Percentiles rank a stretch among this genome's conserved stretches.
phyloP scores from a whole-genome alignment of 2,797 vertebrate genomes.

The Lophotriccus pileatus region DNA sequence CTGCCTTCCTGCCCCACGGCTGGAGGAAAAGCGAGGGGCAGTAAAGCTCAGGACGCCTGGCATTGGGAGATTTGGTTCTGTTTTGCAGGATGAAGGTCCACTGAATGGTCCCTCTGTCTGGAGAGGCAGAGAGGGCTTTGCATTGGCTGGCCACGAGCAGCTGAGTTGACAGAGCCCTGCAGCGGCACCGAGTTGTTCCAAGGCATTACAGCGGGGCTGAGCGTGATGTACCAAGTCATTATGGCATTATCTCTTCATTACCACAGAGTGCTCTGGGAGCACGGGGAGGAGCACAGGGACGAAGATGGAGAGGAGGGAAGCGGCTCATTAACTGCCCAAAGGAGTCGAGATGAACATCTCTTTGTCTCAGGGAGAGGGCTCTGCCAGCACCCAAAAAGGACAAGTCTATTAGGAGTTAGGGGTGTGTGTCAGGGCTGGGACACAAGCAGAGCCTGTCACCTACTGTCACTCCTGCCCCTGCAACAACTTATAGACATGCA shows the following conservation, averaged over 20 bases:
- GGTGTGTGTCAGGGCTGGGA: neutral
- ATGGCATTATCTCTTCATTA: conserved; percentile 37
- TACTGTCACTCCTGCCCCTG: neutral
- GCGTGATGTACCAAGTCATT: neutral
- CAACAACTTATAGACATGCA: neutral
- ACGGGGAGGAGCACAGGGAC: neutral
- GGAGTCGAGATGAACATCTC: conserved; percentile 1
- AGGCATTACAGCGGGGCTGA: neutral
- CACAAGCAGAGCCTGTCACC: neutral
- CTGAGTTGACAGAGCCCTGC: neutral
- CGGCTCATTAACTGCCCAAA: conserved; percentile 18
- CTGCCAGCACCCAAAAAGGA: neutral
- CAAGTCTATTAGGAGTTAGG: neutral
- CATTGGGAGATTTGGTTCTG: neutral
- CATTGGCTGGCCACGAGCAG: neutral
- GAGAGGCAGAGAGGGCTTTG: neutral
- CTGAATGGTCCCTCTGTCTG: neutral
- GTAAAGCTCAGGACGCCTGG: neutral
- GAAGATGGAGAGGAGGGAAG: neutral
- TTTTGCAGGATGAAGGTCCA: neutral
- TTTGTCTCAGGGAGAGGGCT: neutral
- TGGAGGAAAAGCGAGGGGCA: neutral
- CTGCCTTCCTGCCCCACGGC: neutral
- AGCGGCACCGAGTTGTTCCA: neutral
- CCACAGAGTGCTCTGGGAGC: neutral